Evolutionary conservation across 2,113 vertebrate species (phyloP).

Genomic region (Hypocryptadius cinnamomeus): DNA sequence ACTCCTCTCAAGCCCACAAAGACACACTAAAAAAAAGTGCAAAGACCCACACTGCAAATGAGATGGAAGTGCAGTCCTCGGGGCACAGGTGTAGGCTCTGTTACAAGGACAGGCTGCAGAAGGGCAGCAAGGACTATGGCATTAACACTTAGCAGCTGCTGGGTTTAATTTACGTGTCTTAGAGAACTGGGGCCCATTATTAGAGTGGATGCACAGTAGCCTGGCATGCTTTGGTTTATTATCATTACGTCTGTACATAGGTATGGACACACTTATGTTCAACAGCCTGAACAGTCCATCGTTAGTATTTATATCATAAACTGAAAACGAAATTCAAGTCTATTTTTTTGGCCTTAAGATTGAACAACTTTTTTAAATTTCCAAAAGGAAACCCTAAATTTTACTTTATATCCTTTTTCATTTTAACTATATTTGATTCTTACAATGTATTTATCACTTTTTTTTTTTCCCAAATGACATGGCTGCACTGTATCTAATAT

Average conservation of each 20-base stretch:
- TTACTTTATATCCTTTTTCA: neutral
- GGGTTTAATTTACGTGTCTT: neutral
- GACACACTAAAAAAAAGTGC: neutral
- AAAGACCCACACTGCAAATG: neutral
- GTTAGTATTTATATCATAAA: neutral
- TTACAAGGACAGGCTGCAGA: neutral
- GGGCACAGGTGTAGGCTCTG: neutral
- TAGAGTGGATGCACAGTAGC: accelerated
- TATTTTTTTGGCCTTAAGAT: neutral
- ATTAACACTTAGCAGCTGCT: neutral
- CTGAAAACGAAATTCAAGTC: neutral
- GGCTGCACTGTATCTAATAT: neutral
- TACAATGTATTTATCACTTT: neutral
- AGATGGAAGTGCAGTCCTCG: neutral
- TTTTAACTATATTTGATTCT: neutral
- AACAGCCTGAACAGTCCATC: neutral
- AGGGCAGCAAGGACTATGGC: neutral
- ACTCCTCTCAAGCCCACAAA: neutral
- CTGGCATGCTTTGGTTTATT: neutral
- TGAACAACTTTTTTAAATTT: neutral
- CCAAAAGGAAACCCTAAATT: neutral
- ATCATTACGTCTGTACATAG: neutral
- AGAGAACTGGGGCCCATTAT: neutral
- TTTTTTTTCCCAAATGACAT: neutral
- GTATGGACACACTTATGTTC: neutral